Conservation (phyloP, 23 tunicate genomes). For the Halocynthia roretzi region DNA sequence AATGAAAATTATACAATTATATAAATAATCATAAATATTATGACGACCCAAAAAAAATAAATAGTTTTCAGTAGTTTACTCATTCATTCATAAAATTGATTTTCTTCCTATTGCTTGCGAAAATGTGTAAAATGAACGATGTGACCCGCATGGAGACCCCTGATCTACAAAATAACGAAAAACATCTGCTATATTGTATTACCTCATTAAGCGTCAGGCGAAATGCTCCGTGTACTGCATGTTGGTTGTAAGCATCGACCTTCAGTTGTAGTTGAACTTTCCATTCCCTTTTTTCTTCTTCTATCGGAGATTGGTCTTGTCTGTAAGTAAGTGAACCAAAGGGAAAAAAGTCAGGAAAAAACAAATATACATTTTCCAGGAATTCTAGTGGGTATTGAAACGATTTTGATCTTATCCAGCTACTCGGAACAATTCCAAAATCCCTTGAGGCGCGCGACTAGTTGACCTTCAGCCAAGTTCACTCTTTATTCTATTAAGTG, state of each 20-base stretch:
- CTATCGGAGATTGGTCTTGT: background rate
- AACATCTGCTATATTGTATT: background rate
- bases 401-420: no score
- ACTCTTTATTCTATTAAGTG: no score
- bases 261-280: constrained; percentile 26
- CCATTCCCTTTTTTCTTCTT: constrained; percentile 34
- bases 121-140: no score
- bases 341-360: background rate
- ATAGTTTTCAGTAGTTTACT: no score
- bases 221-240: constrained; percentile 42
- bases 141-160: no score
- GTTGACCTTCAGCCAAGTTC: no score
- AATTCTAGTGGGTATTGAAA: no score
- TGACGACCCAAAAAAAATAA: background rate
- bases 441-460: no score
- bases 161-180: no score
- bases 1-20: background rate
- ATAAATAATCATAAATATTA: background rate
- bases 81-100: background rate
- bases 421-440: no score
- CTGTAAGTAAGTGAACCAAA: background rate
- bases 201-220: constrained; percentile 35
- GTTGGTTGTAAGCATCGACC: constrained; percentile 30
- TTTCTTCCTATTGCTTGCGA: background rate
- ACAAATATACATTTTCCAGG: no score